A percentile compares a stretch with the other conserved stretches of the same genome.
phyloP scores from a whole-genome alignment of 2,113 vertebrate genomes.

The Notothenia rossii region DNA sequence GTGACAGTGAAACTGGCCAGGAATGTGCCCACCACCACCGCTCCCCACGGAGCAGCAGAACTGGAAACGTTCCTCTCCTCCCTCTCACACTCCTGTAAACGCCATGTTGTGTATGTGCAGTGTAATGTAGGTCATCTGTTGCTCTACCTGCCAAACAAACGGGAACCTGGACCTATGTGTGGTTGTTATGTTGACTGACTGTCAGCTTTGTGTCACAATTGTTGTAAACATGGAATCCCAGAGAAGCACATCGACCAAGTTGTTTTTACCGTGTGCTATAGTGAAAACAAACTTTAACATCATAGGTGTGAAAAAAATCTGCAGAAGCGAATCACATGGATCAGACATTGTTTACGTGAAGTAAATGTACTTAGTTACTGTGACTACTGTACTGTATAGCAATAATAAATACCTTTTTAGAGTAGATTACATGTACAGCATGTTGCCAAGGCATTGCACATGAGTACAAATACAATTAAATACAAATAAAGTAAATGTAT shows the following conservation, averaged over 20 bases:
- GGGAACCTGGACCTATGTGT: background rate
- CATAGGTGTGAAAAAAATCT: too few species aligned
- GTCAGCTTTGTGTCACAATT: background rate
- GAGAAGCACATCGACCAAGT: background rate
- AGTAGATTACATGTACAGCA: too few species aligned
- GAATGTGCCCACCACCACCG: constrained; percentile 45
- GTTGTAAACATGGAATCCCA: background rate
- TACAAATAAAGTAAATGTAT: too few species aligned
- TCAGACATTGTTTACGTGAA: too few species aligned
- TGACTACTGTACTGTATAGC: too few species aligned
- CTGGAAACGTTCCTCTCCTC: constrained; percentile 25
- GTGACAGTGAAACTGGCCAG: constrained; percentile 24
- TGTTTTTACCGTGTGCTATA: background rate
- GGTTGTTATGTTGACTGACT: constrained; percentile 1
- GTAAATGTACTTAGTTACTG: too few species aligned
- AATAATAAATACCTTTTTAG: too few species aligned
- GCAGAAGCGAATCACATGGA: too few species aligned
- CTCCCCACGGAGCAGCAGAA: constrained; percentile 25
- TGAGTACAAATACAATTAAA: too few species aligned
- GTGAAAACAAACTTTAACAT: background rate
- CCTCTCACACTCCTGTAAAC: background rate
- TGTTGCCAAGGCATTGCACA: too few species aligned
- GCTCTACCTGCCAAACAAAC: background rate
- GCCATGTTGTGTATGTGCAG: background rate
- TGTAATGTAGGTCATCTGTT: constrained; percentile 22